A percentile compares a stretch with the other conserved stretches of the same genome.
Conservation (phyloP, 1,140 invertebrate species). For the Diabrotica undecimpunctata region DNA sequence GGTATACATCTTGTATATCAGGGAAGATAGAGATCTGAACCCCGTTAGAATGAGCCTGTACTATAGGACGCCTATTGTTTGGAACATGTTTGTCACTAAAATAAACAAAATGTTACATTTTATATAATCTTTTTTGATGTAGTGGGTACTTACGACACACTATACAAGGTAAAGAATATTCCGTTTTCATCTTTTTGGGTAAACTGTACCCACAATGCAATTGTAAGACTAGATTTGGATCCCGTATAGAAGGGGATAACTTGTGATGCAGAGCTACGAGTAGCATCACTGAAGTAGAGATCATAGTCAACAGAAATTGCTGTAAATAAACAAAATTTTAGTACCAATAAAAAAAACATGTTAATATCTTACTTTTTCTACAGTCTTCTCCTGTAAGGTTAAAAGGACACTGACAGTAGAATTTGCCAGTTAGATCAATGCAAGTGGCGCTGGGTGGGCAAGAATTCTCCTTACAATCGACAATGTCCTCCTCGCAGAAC, state of each 20-base stretch:
- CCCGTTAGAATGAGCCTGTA: constrained; percentile 87
- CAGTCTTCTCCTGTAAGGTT: constrained; percentile 95
- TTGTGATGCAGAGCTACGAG: constrained; percentile 82
- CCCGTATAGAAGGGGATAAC: constrained; percentile 84
- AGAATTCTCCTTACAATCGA: constrained; percentile 89
- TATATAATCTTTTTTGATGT: neutral
- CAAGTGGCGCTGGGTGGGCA: constrained; percentile 92
- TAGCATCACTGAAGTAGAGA: constrained; percentile 86
- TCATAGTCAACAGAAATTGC: constrained; percentile 95
- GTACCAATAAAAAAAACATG: neutral
- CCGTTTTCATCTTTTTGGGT: constrained; percentile 84
- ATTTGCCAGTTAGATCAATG: constrained; percentile 87
- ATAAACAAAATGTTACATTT: constrained; percentile 4
- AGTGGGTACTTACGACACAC: constrained; percentile 62
- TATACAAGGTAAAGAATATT: constrained; percentile 90
- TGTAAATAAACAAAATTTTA: constrained; percentile 49
- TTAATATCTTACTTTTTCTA: constrained; percentile 72
- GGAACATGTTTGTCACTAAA: constrained; percentile 74
- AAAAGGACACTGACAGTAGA: constrained; percentile 94
- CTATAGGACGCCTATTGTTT: constrained; percentile 69
- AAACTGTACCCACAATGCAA: constrained; percentile 96
- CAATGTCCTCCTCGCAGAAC: constrained; percentile 89
- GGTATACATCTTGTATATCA: constrained; percentile 83
- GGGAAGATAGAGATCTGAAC: constrained; percentile 86
- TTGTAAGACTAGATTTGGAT: constrained; percentile 72